A percentile compares a stretch with the other conserved stretches of the same genome.
phyloP scores from a whole-genome alignment of 2,797 vertebrate species.

The Hephaestus fuliginosus region DNA sequence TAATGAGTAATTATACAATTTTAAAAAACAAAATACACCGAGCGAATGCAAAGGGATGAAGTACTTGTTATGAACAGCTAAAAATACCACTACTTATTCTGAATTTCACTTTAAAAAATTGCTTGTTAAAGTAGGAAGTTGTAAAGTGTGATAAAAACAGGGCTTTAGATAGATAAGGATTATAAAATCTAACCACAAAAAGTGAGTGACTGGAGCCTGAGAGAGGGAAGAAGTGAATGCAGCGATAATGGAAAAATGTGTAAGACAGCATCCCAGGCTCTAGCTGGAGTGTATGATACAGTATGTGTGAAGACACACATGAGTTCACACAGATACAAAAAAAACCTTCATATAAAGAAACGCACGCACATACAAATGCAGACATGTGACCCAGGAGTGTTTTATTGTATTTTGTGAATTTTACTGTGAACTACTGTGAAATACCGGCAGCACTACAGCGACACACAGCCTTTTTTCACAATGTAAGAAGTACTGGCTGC shows the following conservation, averaged over 20 bases:
- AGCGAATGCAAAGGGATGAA: not conserved
- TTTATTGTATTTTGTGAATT: no score
- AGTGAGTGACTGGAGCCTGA: not conserved
- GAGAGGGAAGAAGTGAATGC: conserved; percentile 4
- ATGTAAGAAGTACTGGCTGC: not conserved
- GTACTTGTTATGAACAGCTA: not conserved
- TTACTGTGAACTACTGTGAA: not conserved
- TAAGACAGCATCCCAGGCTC: not conserved
- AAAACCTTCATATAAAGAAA: not conserved
- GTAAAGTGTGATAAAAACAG: not conserved
- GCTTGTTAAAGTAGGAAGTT: not conserved
- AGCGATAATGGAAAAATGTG: conserved; percentile 50
- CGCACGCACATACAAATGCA: not conserved
- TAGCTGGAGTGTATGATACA: not conserved
- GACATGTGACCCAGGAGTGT: not conserved
- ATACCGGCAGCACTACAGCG: not conserved
- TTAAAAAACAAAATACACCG: not conserved
- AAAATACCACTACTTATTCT: not conserved
- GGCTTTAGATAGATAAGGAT: no score
- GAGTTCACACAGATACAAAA: not conserved
- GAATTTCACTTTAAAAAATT: not conserved
- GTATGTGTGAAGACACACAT: not conserved
- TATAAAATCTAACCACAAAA: not conserved
- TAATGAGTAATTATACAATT: not conserved
- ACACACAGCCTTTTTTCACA: not conserved